These are phyloP conservation scores for Drosophila anceps DNA, from an alignment of 2,888 invertebrate species.

Conservation along the genomic window DNA sequence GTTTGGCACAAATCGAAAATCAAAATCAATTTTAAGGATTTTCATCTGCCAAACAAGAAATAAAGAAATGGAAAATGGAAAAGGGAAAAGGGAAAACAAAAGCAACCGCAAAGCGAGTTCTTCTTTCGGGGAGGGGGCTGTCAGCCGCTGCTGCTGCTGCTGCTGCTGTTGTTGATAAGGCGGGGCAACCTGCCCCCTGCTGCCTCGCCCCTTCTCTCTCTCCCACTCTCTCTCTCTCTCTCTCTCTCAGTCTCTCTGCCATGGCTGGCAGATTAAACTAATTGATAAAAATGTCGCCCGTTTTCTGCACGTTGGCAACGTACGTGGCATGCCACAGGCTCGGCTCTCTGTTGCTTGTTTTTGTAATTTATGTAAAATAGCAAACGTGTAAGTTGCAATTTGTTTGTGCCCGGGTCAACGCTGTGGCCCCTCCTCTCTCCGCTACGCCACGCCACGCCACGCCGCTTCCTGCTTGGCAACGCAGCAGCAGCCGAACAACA, in stretches of 20 bases:
- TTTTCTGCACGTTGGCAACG: slow-evolving; percentile 64
- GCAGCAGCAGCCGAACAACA: slow-evolving; percentile 59
- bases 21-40: slow-evolving; percentile 75
- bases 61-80: slow-evolving; percentile 2
- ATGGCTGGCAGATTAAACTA: slow-evolving; percentile 72
- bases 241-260: not conserved
- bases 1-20: slow-evolving; percentile 69
- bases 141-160: slow-evolving; percentile 49
- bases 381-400: slow-evolving; percentile 79
- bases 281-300: slow-evolving; percentile 80
- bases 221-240: not conserved
- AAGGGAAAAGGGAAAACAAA: slow-evolving; percentile 26
- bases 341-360: slow-evolving; percentile 51
- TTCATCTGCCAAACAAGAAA: slow-evolving; percentile 26
- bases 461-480: slow-evolving; percentile 55
- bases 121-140: slow-evolving; percentile 34
- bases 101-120: slow-evolving; percentile 33
- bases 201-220: not conserved
- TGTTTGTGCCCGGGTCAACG: slow-evolving; percentile 70
- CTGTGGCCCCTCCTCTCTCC: slow-evolving; percentile 2
- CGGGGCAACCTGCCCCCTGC: slow-evolving; percentile 6
- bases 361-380: slow-evolving; percentile 79
- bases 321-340: slow-evolving; percentile 59
- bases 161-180: slow-evolving; percentile 59
- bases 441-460: not conserved